Percentiles rank a stretch among this genome's conserved stretches.
These are phyloP conservation scores for Anolis sagrei DNA, from an alignment of 2,113 vertebrate genomes.

Conservation along the genomic window DNA sequence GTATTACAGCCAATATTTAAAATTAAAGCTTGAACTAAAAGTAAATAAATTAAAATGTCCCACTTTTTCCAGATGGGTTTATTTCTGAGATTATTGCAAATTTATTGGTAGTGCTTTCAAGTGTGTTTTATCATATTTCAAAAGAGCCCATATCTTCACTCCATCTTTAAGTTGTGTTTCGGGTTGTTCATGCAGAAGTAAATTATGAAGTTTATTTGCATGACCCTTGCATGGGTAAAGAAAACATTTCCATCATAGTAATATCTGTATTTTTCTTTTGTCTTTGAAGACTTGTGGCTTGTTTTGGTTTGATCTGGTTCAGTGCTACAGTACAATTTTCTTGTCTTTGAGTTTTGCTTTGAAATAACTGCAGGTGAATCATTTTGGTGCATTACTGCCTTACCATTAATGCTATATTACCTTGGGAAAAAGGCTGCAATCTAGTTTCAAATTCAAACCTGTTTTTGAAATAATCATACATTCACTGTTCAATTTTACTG, in stretches of 20 bases:
- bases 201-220: constrained; percentile 22
- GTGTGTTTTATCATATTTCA: background rate
- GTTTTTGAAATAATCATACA: constrained; percentile 16
- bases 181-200: constrained; percentile 32
- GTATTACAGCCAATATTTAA: background rate
- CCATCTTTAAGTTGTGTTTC: background rate
- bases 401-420: background rate
- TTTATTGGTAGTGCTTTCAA: no score
- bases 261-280: constrained; percentile 36
- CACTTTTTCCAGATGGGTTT: background rate
- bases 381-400: constrained; percentile 11
- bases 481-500: background rate
- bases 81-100: background rate
- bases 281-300: constrained; percentile 21
- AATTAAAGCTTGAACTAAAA: background rate
- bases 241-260: constrained; percentile 32
- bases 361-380: constrained; percentile 17
- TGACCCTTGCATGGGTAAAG: constrained; percentile 6
- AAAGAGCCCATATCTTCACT: background rate
- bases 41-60: background rate
- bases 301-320: background rate
- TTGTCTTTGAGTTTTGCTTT: constrained; percentile 29
- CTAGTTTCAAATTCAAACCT: constrained; percentile 36
- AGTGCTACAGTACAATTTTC: constrained; percentile 17
- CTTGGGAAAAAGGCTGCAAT: constrained; percentile 17